Evolutionary conservation across 1,140 invertebrate genomes (phyloP).

Genomic region (Ctenoplectra terminalis): DNA sequence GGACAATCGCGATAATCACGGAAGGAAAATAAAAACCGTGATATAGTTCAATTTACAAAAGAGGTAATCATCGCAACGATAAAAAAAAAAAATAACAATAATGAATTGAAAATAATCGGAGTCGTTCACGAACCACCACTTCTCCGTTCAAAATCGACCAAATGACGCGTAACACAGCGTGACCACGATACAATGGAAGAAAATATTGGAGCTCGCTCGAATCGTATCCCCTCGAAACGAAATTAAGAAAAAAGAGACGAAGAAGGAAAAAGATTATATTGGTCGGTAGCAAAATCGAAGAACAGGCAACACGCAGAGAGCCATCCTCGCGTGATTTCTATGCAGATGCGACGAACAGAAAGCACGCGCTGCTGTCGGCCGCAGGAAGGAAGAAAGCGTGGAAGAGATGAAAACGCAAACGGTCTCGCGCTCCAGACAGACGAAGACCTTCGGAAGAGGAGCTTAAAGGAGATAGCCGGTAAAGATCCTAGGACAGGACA

Average conservation of each 20-base stretch:
- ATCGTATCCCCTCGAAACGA: neutral
- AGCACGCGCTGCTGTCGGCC: neutral
- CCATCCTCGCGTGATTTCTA: slow-evolving; percentile 29
- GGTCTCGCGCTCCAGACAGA: slow-evolving; percentile 3
- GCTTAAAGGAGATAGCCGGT: slow-evolving; percentile 77
- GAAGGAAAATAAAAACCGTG: neutral
- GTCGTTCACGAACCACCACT: neutral
- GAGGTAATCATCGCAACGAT: neutral
- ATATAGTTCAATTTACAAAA: no score
- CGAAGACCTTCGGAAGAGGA: slow-evolving; percentile 52
- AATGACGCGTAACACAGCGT: neutral
- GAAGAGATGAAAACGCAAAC: slow-evolving; percentile 28
- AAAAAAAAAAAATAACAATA: neutral
- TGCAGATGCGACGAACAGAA: slow-evolving; percentile 4
- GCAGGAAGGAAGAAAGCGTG: slow-evolving; percentile 1
- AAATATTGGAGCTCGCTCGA: neutral
- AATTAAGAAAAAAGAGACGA: neutral
- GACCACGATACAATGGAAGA: neutral
- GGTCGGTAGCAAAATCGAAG: neutral
- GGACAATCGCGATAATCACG: neutral
- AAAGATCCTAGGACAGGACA: slow-evolving; percentile 66
- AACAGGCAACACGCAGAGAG: neutral
- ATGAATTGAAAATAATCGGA: neutral
- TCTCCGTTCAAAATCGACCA: neutral
- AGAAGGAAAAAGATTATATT: neutral